Evolutionary conservation across 2,113 vertebrate species (phyloP).

Genomic region (Tragelaphus scriptus): DNA sequence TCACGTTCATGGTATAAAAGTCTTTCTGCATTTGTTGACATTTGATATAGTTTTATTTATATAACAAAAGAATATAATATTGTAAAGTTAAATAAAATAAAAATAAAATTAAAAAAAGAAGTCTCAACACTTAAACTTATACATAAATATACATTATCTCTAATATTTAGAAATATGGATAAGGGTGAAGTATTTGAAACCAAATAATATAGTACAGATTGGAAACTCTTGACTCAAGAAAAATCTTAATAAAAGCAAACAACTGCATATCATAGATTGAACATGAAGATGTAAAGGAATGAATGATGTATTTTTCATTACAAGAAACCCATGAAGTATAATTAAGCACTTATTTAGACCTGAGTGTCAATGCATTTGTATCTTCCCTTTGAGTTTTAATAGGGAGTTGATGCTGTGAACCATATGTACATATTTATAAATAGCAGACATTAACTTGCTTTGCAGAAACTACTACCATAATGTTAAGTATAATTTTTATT

Average conservation of each 20-base stretch:
- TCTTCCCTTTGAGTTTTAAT: constrained; percentile 55
- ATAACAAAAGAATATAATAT: not conserved
- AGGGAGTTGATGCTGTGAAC: constrained; percentile 35
- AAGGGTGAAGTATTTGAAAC: not conserved
- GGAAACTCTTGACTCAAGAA: not conserved
- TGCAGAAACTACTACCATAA: constrained; percentile 51
- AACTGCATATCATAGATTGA: not conserved
- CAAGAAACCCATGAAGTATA: constrained; percentile 39
- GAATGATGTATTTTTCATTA: constrained; percentile 35
- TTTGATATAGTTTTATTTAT: not conserved
- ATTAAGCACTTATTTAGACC: constrained; percentile 61
- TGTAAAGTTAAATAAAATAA: no score
- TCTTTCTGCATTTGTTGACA: not conserved
- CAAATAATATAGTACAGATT: not conserved
- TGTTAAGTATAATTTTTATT: constrained; percentile 66
- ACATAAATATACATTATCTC: not conserved
- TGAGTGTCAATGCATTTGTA: not conserved
- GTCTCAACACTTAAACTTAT: not conserved
- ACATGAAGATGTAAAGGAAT: not conserved
- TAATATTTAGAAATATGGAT: not conserved
- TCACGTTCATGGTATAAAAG: not conserved
- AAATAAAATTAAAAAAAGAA: not conserved
- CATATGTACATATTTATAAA: constrained; percentile 69
- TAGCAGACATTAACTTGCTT: constrained; percentile 51
- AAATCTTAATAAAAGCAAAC: not conserved